Base-by-base conservation (phyloP, 2,113 vertebrate species). In the Marcusenius ussheri region DNA sequence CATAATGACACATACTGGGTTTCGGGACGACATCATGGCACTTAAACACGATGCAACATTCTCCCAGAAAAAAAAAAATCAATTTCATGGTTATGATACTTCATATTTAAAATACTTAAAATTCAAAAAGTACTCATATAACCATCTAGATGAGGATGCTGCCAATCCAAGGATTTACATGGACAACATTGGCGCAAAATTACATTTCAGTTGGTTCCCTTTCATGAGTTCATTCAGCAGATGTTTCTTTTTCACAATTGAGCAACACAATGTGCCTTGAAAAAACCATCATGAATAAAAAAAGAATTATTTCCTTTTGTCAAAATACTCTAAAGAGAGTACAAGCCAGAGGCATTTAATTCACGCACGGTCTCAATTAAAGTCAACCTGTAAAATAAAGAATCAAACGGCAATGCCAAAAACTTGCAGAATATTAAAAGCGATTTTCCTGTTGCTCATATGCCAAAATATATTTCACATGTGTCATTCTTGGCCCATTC, bases 391-490 rank as follows among this genome's bases (percentile, higher is more conserved):
- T 42, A 80, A 80, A 80, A 80, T 17, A 80, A 80, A 80, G 74
- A 80, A 42, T 42, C 74, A 21, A 80, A 42, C 35, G 4, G 0
- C 31, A 35, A 39, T 80, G 15, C 74, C 74, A 80, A 80, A 80
- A 42, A 35, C 74, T 42, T 80, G 74, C 2, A 80, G 15, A 80
- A 80, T 42, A 80, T 42, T 80, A 80, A 80, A 80, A 80, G 13
- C 6, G 15, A 80, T 80, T 42, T 77, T 42, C 74, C 74, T 42
- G 74, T 13, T 80, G 74, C 74, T 42, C 31, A 80, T 8, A 42
- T 80, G 74, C 74, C 74, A 80, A 80, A 80, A 80, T 80, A 80
- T 80, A 80, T 80, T 80, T 70, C n/a, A 80, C 13, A 80, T 39
- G 74, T 80, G 74, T 80, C 74, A 80, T 17, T 80, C 74, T 42